Conservation (phyloP, 1,140 invertebrate genomes). For the Andricus grossulariae region DNA sequence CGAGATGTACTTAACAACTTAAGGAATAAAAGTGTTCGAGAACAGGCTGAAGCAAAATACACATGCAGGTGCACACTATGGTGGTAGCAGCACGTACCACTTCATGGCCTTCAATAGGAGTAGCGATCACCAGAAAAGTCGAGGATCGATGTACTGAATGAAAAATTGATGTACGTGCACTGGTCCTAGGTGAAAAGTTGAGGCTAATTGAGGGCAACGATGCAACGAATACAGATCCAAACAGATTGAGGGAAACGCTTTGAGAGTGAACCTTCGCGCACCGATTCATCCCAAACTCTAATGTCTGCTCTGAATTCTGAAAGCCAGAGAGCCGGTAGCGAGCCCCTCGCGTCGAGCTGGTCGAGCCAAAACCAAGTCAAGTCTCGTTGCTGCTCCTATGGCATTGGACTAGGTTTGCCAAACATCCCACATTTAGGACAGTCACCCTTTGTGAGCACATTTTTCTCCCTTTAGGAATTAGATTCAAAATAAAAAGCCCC, state of each 20-base stretch:
- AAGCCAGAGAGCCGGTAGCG: background rate
- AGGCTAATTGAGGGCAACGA: background rate
- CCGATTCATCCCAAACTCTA: conserved; percentile 33
- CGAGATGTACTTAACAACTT: background rate
- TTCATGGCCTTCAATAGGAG: conserved; percentile 33
- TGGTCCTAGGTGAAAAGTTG: background rate
- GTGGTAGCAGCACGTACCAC: conserved; percentile 17
- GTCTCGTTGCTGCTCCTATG: conserved; percentile 41
- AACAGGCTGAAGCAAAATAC: background rate
- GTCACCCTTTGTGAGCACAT: conserved; percentile 1
- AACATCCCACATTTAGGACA: conserved; percentile 36
- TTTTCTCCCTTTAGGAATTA: background rate
- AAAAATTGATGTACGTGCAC: background rate
- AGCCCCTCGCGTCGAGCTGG: background rate
- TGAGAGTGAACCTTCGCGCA: conserved; percentile 26
- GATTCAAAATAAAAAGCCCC: background rate
- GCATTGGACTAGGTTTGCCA: conserved; percentile 34
- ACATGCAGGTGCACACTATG: background rate
- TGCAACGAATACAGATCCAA: background rate
- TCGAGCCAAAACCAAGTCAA: conserved; percentile 32
- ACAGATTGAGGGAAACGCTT: background rate
- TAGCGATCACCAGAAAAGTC: background rate
- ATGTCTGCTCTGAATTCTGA: background rate
- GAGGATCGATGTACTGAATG: background rate
- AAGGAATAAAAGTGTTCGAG: background rate